These are phyloP conservation scores for Pholis gunnellus DNA, from an alignment of 2,113 vertebrate species.

Conservation along the genomic window DNA sequence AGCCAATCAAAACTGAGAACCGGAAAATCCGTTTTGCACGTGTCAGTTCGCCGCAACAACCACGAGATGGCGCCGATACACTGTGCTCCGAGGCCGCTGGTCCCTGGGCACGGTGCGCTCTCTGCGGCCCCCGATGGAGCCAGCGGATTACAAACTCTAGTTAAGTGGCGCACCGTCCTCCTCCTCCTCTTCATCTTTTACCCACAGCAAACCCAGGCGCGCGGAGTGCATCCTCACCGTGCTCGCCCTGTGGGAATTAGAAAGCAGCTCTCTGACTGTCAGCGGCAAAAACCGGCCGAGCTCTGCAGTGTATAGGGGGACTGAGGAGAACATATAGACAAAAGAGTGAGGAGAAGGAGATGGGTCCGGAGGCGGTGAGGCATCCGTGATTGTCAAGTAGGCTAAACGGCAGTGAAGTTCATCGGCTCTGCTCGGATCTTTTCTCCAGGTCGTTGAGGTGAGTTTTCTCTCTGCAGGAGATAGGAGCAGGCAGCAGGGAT, in stretches of 20 bases:
- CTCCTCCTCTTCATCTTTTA: slow-evolving; percentile 53
- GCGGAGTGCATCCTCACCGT: slow-evolving; percentile 62
- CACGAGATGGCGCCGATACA: slow-evolving; percentile 71
- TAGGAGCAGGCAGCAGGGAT: slow-evolving; percentile 15
- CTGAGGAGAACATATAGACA: slow-evolving; percentile 49
- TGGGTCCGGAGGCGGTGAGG: slow-evolving; percentile 74
- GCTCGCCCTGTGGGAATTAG: slow-evolving; percentile 42
- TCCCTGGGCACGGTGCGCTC: slow-evolving; percentile 56
- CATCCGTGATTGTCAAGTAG: slow-evolving; percentile 75
- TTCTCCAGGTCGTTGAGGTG: slow-evolving; percentile 75
- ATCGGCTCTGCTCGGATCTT: slow-evolving; percentile 69
- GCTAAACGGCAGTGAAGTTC: slow-evolving; percentile 75
- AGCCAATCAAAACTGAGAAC: slow-evolving; percentile 64
- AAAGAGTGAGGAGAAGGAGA: slow-evolving; percentile 68
- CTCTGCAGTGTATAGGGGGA: slow-evolving; percentile 59
- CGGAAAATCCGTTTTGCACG: neutral
- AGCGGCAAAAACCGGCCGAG: slow-evolving; percentile 38
- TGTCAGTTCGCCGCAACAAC: neutral
- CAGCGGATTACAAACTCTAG: slow-evolving; percentile 80
- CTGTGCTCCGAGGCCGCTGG: neutral
- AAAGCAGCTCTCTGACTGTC: slow-evolving; percentile 46
- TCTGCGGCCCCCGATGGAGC: slow-evolving; percentile 62
- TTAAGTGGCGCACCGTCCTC: slow-evolving; percentile 74
- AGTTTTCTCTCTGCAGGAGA: slow-evolving; percentile 66
- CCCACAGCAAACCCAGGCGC: slow-evolving; percentile 69